Conservation (phyloP, 2,113 vertebrate genomes). For the Seriola dumerili region DNA sequence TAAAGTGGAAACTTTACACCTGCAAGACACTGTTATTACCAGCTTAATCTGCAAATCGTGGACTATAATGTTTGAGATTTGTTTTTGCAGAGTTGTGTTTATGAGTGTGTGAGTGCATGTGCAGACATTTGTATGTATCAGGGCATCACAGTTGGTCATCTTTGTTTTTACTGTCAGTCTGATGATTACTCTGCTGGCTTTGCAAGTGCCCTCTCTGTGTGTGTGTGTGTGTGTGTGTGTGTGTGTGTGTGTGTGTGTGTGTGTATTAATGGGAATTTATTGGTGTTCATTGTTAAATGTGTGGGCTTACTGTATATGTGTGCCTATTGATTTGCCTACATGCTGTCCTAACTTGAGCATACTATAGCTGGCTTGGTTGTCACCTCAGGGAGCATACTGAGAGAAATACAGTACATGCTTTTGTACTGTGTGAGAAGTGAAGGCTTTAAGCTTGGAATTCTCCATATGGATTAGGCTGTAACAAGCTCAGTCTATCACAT, state of each 20-base stretch:
- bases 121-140: slow-evolving; percentile 13
- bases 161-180: slow-evolving; percentile 26
- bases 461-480: slow-evolving; percentile 39
- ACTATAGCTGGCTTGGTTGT: slow-evolving; percentile 22
- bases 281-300: slow-evolving; percentile 10
- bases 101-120: slow-evolving; percentile 17
- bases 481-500: slow-evolving; percentile 22
- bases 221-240: not conserved
- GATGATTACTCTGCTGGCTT: slow-evolving; percentile 24
- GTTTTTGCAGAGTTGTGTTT: not conserved
- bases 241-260: not conserved
- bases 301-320: slow-evolving; percentile 7
- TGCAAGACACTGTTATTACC: slow-evolving; percentile 39
- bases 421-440: slow-evolving; percentile 7
- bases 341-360: slow-evolving; percentile 9
- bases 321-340: slow-evolving; percentile 28
- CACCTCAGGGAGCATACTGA: slow-evolving; percentile 30
- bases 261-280: slow-evolving; percentile 1
- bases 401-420: slow-evolving; percentile 25
- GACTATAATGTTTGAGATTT: not conserved
- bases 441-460: slow-evolving; percentile 14
- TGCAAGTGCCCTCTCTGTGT: slow-evolving; percentile 9
- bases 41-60: slow-evolving; percentile 26
- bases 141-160: slow-evolving; percentile 25
- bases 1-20: slow-evolving; percentile 32